These are phyloP conservation scores for Macroteleia sp. DNA, from an alignment of 2,888 invertebrate species.

Conservation along the genomic window DNA sequence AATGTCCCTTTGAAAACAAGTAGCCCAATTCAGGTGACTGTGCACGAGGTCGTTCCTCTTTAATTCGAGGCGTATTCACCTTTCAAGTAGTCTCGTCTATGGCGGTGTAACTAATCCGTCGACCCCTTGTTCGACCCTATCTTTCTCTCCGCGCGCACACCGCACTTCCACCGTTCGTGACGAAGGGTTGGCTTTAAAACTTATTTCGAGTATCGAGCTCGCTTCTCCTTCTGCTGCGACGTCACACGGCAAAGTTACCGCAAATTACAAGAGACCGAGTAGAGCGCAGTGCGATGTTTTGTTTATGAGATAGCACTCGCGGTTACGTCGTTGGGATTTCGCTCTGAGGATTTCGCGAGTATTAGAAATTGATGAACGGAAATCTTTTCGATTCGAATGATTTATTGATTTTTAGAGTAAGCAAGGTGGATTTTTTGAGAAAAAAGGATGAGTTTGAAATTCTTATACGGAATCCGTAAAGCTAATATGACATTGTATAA, in stretches of 20 bases:
- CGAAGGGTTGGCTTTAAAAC: constrained; percentile 64
- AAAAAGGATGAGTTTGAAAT: too few relatives aligned
- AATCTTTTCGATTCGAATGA: constrained; percentile 4
- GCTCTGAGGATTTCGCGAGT: constrained; percentile 6
- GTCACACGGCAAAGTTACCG: constrained; percentile 56
- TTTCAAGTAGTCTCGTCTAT: constrained; percentile 78
- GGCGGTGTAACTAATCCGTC: constrained; percentile 78
- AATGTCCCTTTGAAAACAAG: constrained; percentile 30
- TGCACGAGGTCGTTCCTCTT: constrained; percentile 73
- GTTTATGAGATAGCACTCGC: constrained; percentile 33
- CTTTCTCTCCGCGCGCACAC: constrained; percentile 52
- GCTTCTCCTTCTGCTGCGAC: constrained; percentile 37
- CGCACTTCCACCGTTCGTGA: constrained; percentile 62
- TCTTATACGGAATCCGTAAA: too few relatives aligned
- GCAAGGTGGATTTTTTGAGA: too few relatives aligned
- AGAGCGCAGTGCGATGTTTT: constrained; percentile 41
- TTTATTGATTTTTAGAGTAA: too few relatives aligned
- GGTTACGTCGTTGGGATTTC: constrained; percentile 24
- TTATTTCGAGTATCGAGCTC: constrained; percentile 59
- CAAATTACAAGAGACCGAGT: constrained; percentile 49
- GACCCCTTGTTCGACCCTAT: constrained; percentile 71
- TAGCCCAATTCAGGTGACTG: constrained; percentile 44
- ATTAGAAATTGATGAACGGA: constrained; percentile 8
- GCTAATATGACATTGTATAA: too few relatives aligned
- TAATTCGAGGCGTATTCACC: constrained; percentile 77